phyloP scores from a whole-genome alignment of 2,113 vertebrate genomes.

The Pampusana beccarii region DNA sequence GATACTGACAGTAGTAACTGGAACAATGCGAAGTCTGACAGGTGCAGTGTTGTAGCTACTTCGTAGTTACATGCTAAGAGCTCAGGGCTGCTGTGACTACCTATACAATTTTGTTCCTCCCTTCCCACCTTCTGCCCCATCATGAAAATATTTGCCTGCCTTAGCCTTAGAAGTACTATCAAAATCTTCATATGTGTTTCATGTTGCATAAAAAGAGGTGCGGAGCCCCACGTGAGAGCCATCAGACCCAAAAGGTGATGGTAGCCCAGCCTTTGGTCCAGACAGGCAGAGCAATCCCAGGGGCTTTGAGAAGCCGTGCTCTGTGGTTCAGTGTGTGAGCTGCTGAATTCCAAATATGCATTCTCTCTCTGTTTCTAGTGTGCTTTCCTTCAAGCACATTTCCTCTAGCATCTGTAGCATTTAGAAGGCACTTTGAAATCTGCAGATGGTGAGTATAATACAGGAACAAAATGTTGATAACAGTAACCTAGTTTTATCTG shows the following conservation, averaged over 20 bases:
- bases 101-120: neutral
- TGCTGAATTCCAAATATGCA: neutral
- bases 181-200: neutral
- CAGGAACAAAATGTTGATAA: neutral
- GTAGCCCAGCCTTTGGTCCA: neutral
- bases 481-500: conserved; percentile 26
- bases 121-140: neutral
- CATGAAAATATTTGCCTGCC: neutral
- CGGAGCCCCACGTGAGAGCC: neutral
- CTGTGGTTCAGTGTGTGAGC: neutral
- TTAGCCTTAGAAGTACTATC: neutral
- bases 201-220: neutral
- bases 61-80: neutral
- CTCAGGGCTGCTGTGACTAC: neutral
- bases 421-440: neutral
- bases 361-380: neutral
- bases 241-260: neutral
- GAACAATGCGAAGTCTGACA: neutral
- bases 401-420: neutral
- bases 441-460: neutral
- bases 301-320: neutral
- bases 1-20: neutral
- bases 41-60: neutral
- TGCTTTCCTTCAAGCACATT: neutral
- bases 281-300: neutral